A percentile compares a stretch with the other conserved stretches of the same genome.
Evolutionary conservation across 2,888 invertebrate genomes (phyloP).

Genomic region (Caenorhabditis afra): DNA sequence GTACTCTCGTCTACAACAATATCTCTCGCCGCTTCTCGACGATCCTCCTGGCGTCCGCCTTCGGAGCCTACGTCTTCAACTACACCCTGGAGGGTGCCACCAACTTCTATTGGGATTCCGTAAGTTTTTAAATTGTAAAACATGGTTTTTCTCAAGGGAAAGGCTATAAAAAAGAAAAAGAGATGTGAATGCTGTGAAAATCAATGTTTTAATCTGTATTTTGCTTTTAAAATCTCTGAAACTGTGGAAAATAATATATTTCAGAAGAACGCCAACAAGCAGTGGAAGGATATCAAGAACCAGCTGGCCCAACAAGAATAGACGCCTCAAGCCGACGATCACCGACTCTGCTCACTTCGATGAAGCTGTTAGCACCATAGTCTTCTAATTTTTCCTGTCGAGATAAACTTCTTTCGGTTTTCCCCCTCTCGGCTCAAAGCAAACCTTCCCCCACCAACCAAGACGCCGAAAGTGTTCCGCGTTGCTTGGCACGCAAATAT

Average conservation of each 20-base stretch:
- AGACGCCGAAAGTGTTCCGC: constrained; percentile 33
- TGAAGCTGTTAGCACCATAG: constrained; percentile 31
- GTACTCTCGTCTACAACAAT: constrained; percentile 70
- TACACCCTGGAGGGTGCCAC: constrained; percentile 72
- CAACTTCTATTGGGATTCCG: constrained; percentile 75
- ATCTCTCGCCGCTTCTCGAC: constrained; percentile 78
- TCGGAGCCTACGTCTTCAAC: constrained; percentile 76
- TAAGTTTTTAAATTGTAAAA: constrained; percentile 51
- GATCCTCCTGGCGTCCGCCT: constrained; percentile 72
- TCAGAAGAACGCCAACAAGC: constrained; percentile 78
- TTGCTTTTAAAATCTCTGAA: background rate
- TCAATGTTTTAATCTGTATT: background rate
- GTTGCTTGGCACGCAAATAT: constrained; percentile 34
- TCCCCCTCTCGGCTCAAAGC: background rate
- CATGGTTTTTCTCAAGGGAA: too few relatives aligned
- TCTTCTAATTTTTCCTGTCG: constrained; percentile 49
- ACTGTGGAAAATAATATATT: constrained; percentile 34
- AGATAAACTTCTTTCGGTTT: constrained; percentile 46
- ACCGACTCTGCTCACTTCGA: constrained; percentile 8
- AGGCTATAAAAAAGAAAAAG: too few relatives aligned
- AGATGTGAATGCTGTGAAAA: too few relatives aligned
- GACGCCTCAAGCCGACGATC: constrained; percentile 21
- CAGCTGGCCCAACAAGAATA: constrained; percentile 50
- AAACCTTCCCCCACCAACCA: background rate
- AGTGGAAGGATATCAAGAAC: constrained; percentile 79